Conservation (phyloP, 2,797 vertebrate species). For the Gymnothorax reevesii region DNA sequence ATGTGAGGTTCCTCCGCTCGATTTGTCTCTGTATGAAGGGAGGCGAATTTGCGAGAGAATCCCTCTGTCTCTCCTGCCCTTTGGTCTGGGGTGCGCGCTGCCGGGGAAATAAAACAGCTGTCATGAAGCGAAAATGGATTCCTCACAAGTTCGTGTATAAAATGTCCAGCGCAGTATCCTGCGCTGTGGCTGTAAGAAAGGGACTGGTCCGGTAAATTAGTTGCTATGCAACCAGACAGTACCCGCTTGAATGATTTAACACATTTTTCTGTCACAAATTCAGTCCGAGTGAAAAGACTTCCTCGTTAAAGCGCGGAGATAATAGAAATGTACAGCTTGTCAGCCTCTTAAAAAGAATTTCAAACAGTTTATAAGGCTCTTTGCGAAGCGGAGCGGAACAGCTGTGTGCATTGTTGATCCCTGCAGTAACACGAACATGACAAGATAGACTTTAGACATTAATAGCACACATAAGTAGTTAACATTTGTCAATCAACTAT, state of each 20-base stretch:
- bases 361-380: background rate
- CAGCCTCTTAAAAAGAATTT: background rate
- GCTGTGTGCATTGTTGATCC: background rate
- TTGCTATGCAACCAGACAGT: slow-evolving; percentile 33
- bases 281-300: slow-evolving; percentile 16
- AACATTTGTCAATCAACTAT: too few species aligned
- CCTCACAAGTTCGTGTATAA: background rate
- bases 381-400: background rate
- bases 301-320: background rate
- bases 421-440: background rate
- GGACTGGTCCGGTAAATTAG: slow-evolving; percentile 7
- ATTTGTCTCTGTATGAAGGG: background rate
- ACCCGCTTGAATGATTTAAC: slow-evolving; percentile 22
- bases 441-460: too few species aligned
- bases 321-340: slow-evolving; percentile 4
- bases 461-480: too few species aligned
- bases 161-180: background rate
- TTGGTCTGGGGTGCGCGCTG: background rate
- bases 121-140: slow-evolving; percentile 10
- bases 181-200: background rate
- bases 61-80: background rate
- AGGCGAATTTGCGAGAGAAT: background rate
- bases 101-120: background rate
- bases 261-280: background rate
- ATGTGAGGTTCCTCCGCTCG: too few species aligned